Base-by-base conservation (phyloP, 2,888 invertebrate species). In the Orchestes rusci region DNA sequence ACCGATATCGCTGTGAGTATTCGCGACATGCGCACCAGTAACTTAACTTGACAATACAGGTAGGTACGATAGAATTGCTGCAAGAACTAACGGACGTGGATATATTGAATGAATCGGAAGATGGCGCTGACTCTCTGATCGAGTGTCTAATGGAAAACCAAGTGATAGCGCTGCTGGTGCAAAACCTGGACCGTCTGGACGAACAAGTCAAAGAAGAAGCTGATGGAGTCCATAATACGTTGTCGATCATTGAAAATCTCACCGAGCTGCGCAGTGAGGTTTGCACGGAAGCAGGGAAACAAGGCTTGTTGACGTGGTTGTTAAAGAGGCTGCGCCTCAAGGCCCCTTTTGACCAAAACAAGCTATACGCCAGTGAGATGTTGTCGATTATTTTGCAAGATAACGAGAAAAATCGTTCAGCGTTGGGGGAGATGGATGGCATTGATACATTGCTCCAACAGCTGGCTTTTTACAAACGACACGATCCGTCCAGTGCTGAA, bases 61-160 rank as follows among this genome's bases (percentile, higher is more conserved):
- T 67, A 27, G 73, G 69, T 1, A 70, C 74, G 4, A 71, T 75
- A 16, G 76, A 78, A 64, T 67, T 78, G 35, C 52, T 78, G 10
- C 75, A 88, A 74, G 97, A 99, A 68, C 70, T 99, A 39, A 94
- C 95, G 2, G 99, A 99, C 73, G 88, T 93, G 2, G 96, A 97
- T 64, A 91, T 93, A 53, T 72, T 95, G n/a, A 82, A 87, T 62
- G 95, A 96, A 66, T 92, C 90, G 65, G 85, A 86, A 53, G 94
- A 94, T 55, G 92, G 91, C 2, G 89, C 92, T 0, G 85, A 88
- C 54, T 79, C 84, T 5, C 70, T 99, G 13, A 84, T 96, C 38
- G 90, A 89, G 61, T 84, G 89, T 1, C 68, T 99, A 51, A 73
- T 94, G 10, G 88, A 89, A 41, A 90, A 91, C 37, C 94, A 97